Base-by-base conservation (phyloP, 2,113 vertebrate genomes). In the Prunella himalayana region DNA sequence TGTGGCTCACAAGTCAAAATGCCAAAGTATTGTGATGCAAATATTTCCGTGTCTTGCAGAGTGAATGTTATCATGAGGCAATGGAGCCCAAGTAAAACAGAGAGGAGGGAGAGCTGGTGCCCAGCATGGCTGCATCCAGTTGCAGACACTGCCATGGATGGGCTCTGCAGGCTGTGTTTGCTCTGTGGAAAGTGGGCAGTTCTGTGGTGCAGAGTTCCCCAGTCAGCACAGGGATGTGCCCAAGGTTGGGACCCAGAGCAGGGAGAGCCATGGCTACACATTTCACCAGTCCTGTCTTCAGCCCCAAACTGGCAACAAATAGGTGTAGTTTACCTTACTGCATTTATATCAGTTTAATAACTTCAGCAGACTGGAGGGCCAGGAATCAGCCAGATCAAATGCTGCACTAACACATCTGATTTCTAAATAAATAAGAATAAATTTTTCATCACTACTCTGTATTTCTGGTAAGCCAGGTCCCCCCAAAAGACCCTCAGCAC, bases 351-450 rank as follows among this genome's bases (percentile, higher is more conserved):
- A 9, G 30, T 90, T 53, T 51, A 24, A 14, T 69, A 44, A 59
- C 68, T 54, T 65, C 30, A 54, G 5, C 39, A 37, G 61, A 25
- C 28, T 44, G 41, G 21, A 35, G 47, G 54, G 27, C 15, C 30
- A 44, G 78, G 39, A 66, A 44, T 79, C 54, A 17, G 66, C 37
- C 78, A 42, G 50, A 44, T 88, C 23, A 79, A 90, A 54, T 85
- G 60, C 80, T 78, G 28, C 24, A 47, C 41, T 50, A 65, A 81
- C 65, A 39, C 5, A 39, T 66, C 33, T 68, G 30, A 21, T 44
- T 90, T 79, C 81, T 56, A 81, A 73, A 70, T 27, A 59, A 72
- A 83, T 31, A 77, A 50, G 80, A 79, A 31, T n/a, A 42, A 44
- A 5, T 2, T 50, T 66, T 31, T 92, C 3, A 6, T 19, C 3